phyloP scores from a whole-genome alignment of 2,797 vertebrate genomes.

The Pseudochromis fuscus region DNA sequence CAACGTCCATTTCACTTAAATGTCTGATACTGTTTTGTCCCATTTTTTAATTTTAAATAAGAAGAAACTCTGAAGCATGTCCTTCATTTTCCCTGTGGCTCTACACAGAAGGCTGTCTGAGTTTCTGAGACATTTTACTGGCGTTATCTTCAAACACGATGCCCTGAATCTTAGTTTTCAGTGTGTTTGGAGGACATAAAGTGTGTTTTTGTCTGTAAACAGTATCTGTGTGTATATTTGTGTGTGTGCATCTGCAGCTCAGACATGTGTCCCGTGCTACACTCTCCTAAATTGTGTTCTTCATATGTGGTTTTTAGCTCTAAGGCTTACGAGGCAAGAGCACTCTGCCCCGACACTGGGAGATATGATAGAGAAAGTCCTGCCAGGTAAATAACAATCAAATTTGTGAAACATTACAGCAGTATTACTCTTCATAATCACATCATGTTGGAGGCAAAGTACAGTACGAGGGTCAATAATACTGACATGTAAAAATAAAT shows the following conservation, averaged over 20 bases:
- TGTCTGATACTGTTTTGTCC: conserved; percentile 27
- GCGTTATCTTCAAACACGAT: conserved; percentile 32
- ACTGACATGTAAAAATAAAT: background rate
- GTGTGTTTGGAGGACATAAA: background rate
- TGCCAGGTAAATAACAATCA: conserved; percentile 90
- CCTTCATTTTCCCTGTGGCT: conserved; percentile 38
- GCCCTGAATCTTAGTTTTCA: conserved; percentile 1
- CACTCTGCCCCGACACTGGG: conserved; percentile 98
- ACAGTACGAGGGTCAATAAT: background rate
- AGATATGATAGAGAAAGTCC: conserved; percentile 94
- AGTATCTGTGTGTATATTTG: conserved; percentile 35
- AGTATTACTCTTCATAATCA: conserved; percentile 46
- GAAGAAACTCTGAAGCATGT: conserved; percentile 13
- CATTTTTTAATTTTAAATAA: too few species aligned
- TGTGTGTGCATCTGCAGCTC: conserved; percentile 49
- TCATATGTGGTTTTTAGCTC: conserved; percentile 90
- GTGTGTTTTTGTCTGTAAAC: background rate
- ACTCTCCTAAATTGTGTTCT: conserved; percentile 79
- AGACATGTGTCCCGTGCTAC: conserved; percentile 62
- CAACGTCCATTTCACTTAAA: conserved; percentile 19
- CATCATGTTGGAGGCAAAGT: conserved; percentile 39
- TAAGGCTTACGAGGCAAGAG: conserved; percentile 97
- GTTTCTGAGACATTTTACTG: conserved; percentile 48
- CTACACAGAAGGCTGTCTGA: conserved; percentile 60
- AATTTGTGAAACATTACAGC: conserved; percentile 60